phyloP scores from a whole-genome alignment of 2,888 invertebrate species.

The Noctua pronuba region DNA sequence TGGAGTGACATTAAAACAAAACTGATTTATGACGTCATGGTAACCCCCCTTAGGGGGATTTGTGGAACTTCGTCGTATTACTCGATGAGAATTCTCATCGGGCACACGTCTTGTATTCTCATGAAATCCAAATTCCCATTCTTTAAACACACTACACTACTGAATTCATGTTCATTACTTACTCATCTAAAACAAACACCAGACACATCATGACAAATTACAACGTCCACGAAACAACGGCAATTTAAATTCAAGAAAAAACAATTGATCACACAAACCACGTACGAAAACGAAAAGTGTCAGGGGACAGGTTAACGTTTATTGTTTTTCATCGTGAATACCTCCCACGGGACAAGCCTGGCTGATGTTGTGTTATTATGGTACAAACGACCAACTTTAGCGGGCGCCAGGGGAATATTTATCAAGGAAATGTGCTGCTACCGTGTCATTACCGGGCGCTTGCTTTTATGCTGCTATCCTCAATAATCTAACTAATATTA shows the following conservation, averaged over 20 bases:
- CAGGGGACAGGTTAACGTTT: constrained; percentile 69
- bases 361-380: constrained; percentile 57
- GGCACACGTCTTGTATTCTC: neutral
- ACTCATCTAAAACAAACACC: neutral
- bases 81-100: neutral
- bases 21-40: no score
- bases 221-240: constrained; percentile 13
- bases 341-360: constrained; percentile 52
- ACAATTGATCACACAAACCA: constrained; percentile 54
- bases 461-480: constrained; percentile 43
- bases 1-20: no score
- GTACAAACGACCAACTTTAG: constrained; percentile 61
- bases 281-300: constrained; percentile 51
- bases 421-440: constrained; percentile 58
- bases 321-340: constrained; percentile 72
- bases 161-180: neutral
- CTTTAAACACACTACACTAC: neutral
- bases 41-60: neutral
- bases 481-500: no score
- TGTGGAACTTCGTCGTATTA: neutral
- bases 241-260: constrained; percentile 51
- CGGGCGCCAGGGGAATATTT: constrained; percentile 61
- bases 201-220: constrained; percentile 35
- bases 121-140: neutral
- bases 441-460: constrained; percentile 50